A percentile compares a stretch with the other conserved stretches of the same genome.
Conservation (phyloP, 2,113 vertebrate genomes). For the Scortum barcoo region DNA sequence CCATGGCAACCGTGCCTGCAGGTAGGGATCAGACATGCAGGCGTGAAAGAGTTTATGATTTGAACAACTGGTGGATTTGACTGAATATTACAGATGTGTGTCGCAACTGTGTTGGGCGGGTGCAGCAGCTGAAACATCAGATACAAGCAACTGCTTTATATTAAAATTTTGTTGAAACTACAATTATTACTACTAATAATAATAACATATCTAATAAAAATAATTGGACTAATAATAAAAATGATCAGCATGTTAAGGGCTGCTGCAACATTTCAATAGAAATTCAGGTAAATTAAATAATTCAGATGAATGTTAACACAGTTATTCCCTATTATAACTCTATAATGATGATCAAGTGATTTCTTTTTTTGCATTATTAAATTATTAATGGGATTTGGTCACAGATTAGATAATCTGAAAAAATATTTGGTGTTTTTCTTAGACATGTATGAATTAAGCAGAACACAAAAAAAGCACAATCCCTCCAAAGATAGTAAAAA, state of each 20-base stretch:
- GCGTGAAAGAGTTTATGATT: slow-evolving; percentile 1
- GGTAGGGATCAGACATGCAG: not conserved
- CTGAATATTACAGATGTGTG: slow-evolving; percentile 1
- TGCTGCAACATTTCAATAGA: not conserved
- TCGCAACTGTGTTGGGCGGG: slow-evolving; percentile 45
- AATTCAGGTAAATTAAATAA: not conserved
- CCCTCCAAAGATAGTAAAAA: not conserved
- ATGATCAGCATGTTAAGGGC: not conserved
- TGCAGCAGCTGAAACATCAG: slow-evolving; percentile 9
- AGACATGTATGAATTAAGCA: not conserved
- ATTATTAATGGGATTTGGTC: not conserved
- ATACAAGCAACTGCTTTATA: not conserved
- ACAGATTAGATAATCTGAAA: not conserved
- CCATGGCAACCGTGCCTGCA: not conserved
- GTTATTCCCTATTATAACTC: not conserved
- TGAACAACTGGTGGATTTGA: slow-evolving; percentile 16
- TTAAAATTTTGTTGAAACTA: not conserved
- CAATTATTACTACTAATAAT: not conserved
- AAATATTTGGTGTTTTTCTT: not conserved
- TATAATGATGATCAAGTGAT: not conserved
- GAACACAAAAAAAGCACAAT: not conserved
- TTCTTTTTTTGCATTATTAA: not conserved
- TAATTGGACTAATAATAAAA: not conserved
- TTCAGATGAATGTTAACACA: not conserved
- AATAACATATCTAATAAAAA: not conserved